A percentile compares a stretch with the other conserved stretches of the same genome.
Conservation (phyloP, 2,888 invertebrate genomes). For the Philonicus albiceps region DNA sequence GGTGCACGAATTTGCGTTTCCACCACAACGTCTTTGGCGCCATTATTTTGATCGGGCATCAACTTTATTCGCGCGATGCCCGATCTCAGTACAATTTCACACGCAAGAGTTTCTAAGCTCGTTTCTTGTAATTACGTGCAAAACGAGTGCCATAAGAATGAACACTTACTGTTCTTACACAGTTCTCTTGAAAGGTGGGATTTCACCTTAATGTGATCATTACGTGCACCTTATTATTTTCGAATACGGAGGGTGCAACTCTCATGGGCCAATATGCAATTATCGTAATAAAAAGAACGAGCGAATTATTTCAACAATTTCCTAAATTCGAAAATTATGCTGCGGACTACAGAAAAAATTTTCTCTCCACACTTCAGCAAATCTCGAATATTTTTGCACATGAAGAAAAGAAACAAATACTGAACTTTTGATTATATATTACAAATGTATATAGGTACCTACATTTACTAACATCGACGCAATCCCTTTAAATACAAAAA, state of each 20-base stretch:
- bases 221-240: slow-evolving; percentile 11
- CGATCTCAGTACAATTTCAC: background rate
- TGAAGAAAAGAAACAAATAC: too few species aligned
- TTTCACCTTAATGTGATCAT: background rate
- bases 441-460: too few species aligned
- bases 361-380: background rate
- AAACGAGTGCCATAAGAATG: slow-evolving; percentile 1
- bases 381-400: too few species aligned
- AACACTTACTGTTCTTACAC: background rate
- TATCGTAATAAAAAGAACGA: background rate
- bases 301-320: background rate
- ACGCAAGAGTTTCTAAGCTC: slow-evolving; percentile 8
- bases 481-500: too few species aligned
- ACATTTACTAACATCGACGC: too few species aligned
- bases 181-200: background rate
- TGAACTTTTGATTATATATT: too few species aligned
- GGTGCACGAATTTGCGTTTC: background rate
- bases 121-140: slow-evolving; percentile 14
- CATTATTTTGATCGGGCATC: background rate
- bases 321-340: background rate
- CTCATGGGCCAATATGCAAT: background rate
- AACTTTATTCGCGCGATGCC: background rate
- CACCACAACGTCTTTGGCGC: background rate
- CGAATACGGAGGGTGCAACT: background rate
- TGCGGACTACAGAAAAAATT: background rate